A percentile compares a stretch with the other conserved stretches of the same genome.
Conservation (phyloP, 2,888 invertebrate species). For the Drosophila recens region DNA sequence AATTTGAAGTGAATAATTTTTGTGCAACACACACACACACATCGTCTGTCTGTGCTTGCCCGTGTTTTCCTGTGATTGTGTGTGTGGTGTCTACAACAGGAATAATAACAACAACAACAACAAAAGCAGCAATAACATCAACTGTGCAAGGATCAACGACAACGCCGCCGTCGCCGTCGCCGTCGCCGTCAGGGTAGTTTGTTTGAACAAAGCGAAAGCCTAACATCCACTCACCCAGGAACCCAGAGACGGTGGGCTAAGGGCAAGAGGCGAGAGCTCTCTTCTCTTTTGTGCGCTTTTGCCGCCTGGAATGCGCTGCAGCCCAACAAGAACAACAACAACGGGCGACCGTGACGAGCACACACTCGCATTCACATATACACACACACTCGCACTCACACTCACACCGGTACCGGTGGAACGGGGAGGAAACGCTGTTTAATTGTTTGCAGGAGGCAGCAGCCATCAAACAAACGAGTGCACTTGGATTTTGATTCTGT, state of each 20-base stretch:
- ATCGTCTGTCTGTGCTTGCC: constrained; percentile 52
- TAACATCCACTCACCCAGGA: constrained; percentile 47
- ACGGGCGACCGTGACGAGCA: constrained; percentile 41
- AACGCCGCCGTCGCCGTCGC: constrained; percentile 25
- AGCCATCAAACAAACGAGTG: constrained; percentile 57
- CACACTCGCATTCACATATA: constrained; percentile 14
- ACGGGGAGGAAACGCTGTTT: constrained; percentile 73
- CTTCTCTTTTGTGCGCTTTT: constrained; percentile 75
- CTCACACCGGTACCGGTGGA: constrained; percentile 16
- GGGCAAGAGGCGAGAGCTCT: constrained; percentile 39
- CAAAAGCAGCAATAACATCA: constrained; percentile 42
- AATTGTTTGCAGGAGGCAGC: constrained; percentile 65
- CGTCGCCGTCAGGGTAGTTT: constrained; percentile 76
- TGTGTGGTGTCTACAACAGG: constrained; percentile 63
- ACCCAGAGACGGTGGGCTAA: constrained; percentile 16
- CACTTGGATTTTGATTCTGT: constrained; percentile 43
- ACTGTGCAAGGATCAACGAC: constrained; percentile 68
- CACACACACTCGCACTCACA: constrained; percentile 2
- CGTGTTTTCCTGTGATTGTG: constrained; percentile 47
- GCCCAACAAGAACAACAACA: constrained; percentile 50
- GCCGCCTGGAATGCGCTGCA: constrained; percentile 78
- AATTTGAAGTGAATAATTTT: constrained; percentile 59
- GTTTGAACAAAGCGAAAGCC: constrained; percentile 69
- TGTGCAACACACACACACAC: constrained; percentile 44
- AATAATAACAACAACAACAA: constrained; percentile 55